Conservation (phyloP, 2,113 vertebrate species). For the Marmota monax region DNA sequence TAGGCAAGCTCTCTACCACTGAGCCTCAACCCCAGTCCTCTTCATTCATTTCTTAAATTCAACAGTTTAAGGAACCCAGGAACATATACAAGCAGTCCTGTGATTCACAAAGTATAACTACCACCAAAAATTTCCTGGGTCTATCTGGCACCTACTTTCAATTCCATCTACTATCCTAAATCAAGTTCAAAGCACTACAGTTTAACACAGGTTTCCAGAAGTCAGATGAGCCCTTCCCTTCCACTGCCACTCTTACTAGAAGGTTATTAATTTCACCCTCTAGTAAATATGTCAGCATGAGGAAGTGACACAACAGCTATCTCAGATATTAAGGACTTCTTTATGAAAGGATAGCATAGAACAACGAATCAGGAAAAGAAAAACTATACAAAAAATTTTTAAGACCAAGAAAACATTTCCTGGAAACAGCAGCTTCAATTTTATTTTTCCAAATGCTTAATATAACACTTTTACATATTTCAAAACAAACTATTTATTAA, state of each 20-base stretch:
- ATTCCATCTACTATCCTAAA: not conserved
- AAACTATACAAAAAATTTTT: not conserved
- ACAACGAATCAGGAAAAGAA: not conserved
- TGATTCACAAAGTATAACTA: not conserved
- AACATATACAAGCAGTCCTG: not conserved
- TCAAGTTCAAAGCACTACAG: constrained; percentile 21
- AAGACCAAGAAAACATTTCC: not conserved
- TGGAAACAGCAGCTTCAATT: not conserved
- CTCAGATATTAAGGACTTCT: constrained; percentile 49
- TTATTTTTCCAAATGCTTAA: not conserved
- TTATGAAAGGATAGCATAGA: constrained; percentile 27
- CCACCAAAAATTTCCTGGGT: not conserved
- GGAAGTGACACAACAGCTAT: constrained; percentile 71
- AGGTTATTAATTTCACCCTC: constrained; percentile 67
- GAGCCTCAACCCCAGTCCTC: not conserved
- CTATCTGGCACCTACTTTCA: not conserved
- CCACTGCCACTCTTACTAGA: constrained; percentile 77
- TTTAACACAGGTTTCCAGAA: constrained; percentile 59
- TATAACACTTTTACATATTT: not conserved
- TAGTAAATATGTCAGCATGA: constrained; percentile 77
- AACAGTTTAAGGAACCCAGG: constrained; percentile 10
- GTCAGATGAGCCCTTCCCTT: constrained; percentile 75
- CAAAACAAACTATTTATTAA: not conserved
- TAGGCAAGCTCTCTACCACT: too few relatives aligned
- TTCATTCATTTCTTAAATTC: constrained; percentile 48